Percentiles rank a stretch among this genome's conserved stretches.
These are phyloP conservation scores for Pimpla rufipes DNA, from an alignment of 2,888 invertebrate genomes.

Conservation along the genomic window DNA sequence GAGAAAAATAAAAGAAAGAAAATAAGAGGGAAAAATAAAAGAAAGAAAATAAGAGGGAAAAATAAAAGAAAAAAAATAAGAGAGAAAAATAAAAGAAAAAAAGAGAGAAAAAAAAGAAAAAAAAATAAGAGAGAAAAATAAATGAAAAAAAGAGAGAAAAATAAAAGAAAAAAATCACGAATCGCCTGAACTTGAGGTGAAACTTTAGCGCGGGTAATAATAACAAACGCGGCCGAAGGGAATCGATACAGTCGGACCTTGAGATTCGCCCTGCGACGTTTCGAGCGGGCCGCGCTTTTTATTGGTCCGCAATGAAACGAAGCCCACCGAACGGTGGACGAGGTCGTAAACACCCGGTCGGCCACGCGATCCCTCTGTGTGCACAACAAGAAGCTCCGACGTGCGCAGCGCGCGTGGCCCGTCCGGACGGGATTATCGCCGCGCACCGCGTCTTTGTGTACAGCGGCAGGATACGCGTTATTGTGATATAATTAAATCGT, in stretches of 20 bases:
- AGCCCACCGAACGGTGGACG: constrained; percentile 19
- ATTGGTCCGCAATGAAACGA: constrained; percentile 51
- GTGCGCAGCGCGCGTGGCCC: too few species aligned
- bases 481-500: constrained; percentile 63
- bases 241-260: constrained; percentile 54
- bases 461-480: constrained; percentile 51
- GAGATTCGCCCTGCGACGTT: constrained; percentile 30
- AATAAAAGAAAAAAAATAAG: too few species aligned
- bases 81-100: too few species aligned
- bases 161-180: not conserved
- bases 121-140: too few species aligned
- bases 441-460: not conserved
- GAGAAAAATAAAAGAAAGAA: too few species aligned
- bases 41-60: too few species aligned
- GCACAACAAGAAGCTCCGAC: not conserved
- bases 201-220: constrained; percentile 35
- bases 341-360: not conserved
- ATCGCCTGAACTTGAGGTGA: constrained; percentile 13
- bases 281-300: constrained; percentile 37
- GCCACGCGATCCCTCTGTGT: not conserved
- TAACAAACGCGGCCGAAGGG: constrained; percentile 12
- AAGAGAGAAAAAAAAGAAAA: too few species aligned
- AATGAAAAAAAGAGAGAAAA: too few species aligned
- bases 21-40: too few species aligned
- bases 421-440: not conserved